Percentiles rank a stretch among this genome's conserved stretches.
phyloP scores from a whole-genome alignment of 1,140 invertebrate genomes.

The Proctacanthus coquilletti region DNA sequence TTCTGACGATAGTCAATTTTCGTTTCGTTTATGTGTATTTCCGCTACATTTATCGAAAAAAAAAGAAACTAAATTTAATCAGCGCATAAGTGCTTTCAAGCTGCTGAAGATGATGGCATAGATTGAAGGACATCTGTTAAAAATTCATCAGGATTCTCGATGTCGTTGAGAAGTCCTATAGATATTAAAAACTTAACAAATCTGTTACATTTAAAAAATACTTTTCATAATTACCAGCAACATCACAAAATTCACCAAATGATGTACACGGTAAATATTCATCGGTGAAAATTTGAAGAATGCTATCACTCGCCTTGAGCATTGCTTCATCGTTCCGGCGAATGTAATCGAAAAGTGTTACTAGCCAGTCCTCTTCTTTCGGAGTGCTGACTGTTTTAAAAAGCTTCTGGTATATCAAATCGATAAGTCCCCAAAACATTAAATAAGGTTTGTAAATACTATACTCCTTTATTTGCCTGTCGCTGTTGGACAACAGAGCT shows the following conservation, averaged over 20 bases:
- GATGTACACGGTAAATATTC: conserved; percentile 80
- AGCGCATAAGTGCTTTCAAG: not conserved
- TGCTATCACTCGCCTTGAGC: conserved; percentile 70
- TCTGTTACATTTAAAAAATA: not conserved
- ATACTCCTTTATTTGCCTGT: conserved; percentile 51
- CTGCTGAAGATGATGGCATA: conserved; percentile 15
- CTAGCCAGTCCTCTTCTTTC: conserved; percentile 71
- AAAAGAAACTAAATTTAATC: too few relatives aligned
- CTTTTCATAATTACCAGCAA: conserved; percentile 38
- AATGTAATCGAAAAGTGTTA: conserved; percentile 80
- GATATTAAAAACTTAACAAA: conserved; percentile 1
- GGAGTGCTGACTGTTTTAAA: conserved; percentile 56
- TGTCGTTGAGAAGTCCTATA: conserved; percentile 22
- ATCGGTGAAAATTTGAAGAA: conserved; percentile 68
- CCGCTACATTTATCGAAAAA: too few relatives aligned
- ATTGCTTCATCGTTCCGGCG: conserved; percentile 83
- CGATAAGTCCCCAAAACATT: conserved; percentile 68
- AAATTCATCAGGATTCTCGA: conserved; percentile 25
- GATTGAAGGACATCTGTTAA: conserved; percentile 21
- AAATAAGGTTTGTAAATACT: conserved; percentile 70
- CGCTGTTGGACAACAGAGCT: conserved; percentile 29
- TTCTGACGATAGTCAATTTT: too few relatives aligned
- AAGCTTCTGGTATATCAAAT: conserved; percentile 52
- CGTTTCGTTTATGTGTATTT: too few relatives aligned
- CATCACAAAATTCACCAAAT: conserved; percentile 83